Percentiles rank a stretch among this genome's conserved stretches.
phyloP scores from a whole-genome alignment of 2,888 invertebrate species.

The Timandra comae region DNA sequence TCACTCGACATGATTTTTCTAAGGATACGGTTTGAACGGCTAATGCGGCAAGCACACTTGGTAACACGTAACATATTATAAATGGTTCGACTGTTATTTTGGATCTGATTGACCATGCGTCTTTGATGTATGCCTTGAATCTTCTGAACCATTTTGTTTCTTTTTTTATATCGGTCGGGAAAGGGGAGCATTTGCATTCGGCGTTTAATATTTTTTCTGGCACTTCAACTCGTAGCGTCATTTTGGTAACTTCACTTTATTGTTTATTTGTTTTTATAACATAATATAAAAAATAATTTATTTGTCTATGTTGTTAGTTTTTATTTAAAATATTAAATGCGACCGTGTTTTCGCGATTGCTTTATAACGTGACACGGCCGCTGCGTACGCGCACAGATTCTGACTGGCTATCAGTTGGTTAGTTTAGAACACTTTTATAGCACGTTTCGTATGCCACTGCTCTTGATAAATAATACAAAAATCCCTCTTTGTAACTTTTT shows the following conservation, averaged over 20 bases:
- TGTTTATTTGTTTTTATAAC: constrained; percentile 52
- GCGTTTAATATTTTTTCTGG: constrained; percentile 62
- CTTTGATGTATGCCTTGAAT: constrained; percentile 56
- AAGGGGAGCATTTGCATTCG: constrained; percentile 60
- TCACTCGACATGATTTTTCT: constrained; percentile 78
- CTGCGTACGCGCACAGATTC: constrained; percentile 40
- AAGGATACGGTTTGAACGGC: constrained; percentile 75
- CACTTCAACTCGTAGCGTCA: constrained; percentile 70
- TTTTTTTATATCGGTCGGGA: constrained; percentile 44
- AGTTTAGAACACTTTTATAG: too few relatives aligned
- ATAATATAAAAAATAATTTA: constrained; percentile 17
- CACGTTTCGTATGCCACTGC: too few relatives aligned
- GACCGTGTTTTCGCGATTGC: constrained; percentile 43
- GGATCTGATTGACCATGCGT: constrained; percentile 57
- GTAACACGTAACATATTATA: constrained; percentile 80
- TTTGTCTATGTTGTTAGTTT: constrained; percentile 1
- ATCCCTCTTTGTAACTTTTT: too few relatives aligned
- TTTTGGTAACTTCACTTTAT: constrained; percentile 53
- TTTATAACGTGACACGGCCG: constrained; percentile 42
- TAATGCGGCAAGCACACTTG: constrained; percentile 80
- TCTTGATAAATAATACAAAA: constrained; percentile 7
- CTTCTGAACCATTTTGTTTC: constrained; percentile 54
- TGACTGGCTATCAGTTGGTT: constrained; percentile 63
- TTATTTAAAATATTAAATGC: too few relatives aligned
- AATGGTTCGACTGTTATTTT: constrained; percentile 82